Evolutionary conservation across 1,140 invertebrate species (phyloP), one percentile per base, ranked within the genome.

Genomic region (Hypothenemus hampei): DNA sequence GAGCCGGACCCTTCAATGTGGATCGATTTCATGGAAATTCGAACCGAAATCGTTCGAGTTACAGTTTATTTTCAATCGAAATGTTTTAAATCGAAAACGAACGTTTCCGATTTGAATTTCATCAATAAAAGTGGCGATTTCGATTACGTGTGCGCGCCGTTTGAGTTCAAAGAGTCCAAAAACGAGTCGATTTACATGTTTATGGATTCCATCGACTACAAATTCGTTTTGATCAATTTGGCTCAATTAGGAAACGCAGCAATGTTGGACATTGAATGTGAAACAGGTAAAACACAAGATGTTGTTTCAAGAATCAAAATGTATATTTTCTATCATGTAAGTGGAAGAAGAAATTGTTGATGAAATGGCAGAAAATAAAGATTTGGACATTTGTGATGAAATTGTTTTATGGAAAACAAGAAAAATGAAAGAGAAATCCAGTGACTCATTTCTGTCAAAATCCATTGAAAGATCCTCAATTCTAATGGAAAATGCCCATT

Each of bases 101-200:
- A 46, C 23, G 37, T 73, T 20, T 69, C 70, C 1, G 58, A 70
- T 50, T 26, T 66, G 4, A 33, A 43, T 19, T 53, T 57, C 15
- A 2, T 22, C 6, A 6, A 46, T 21, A 46, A 46, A 16, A 26
- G 13, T 6, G 10, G 13, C 6, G 43, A 39, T 15, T 55, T 48
- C 18, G 18, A 24, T 19, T 19, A 50, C 19, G 36, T 37, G 1
- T 33, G 31, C 10, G 33, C 10, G 13, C 58, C 60, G 0, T 26
- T 31, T n/a, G 21, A 49, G 45, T 0, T 65, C 31, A 26, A 18
- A 5, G 31, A 51, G 11, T 58, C 57, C 3, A 63, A 59, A 51
- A 71, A 72, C 44, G 66, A 69, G 41, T 68, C 72, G 0, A 20
- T 73, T 7, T 74, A 73, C 47, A n/a, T 74, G 1, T 68, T 74